These are phyloP conservation scores for Amphibalanus amphitrite DNA, from an alignment of 1,140 invertebrate genomes.

Conservation along the genomic window DNA sequence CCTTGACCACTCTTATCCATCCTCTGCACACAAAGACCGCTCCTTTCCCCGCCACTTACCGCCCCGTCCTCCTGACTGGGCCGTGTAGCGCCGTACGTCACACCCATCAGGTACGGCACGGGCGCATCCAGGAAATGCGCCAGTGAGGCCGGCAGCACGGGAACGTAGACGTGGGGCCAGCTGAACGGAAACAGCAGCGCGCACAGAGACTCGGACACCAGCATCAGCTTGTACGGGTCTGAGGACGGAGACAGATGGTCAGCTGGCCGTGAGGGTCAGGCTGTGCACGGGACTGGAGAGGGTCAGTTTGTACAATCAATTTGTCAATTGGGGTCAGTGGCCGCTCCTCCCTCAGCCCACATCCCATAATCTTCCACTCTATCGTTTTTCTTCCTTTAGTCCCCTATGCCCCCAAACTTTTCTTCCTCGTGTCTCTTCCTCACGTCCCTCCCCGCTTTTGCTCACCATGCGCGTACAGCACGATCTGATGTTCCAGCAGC, in stretches of 20 bases:
- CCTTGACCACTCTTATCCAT: too few species aligned
- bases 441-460: neutral
- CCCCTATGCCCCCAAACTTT: too few species aligned
- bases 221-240: constrained; percentile 90
- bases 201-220: constrained; percentile 86
- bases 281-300: neutral
- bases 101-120: constrained; percentile 96
- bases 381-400: too few species aligned
- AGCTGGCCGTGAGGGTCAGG: constrained; percentile 5
- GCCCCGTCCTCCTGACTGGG: constrained; percentile 6
- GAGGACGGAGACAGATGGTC: constrained; percentile 18
- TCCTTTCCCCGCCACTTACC: neutral
- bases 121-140: constrained; percentile 97
- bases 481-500: constrained; percentile 87
- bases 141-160: constrained; percentile 85
- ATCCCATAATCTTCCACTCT: too few species aligned
- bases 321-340: neutral
- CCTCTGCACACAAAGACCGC: too few species aligned
- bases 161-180: constrained; percentile 98
- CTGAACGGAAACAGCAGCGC: constrained; percentile 80
- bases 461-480: constrained; percentile 74
- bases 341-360: too few species aligned
- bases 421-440: too few species aligned
- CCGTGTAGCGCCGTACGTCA: constrained; percentile 17
- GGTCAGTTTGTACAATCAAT: neutral